Evolutionary conservation across 2,113 vertebrate genomes (phyloP).

Genomic region (Dasyprocta punctata): DNA sequence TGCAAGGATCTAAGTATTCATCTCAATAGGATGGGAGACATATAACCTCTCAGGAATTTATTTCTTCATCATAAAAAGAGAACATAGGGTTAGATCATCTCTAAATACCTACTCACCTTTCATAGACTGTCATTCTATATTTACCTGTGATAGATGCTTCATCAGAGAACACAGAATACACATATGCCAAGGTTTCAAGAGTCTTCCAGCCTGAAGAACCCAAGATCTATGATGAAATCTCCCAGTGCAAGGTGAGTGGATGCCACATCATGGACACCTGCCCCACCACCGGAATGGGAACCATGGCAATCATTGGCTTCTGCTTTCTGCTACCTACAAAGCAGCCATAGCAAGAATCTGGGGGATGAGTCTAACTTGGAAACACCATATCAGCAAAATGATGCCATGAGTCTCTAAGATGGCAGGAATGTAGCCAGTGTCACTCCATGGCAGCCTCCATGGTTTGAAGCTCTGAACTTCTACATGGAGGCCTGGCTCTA

Average conservation of each 20-base stretch:
- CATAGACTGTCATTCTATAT: background rate
- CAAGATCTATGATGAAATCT: conserved; percentile 72
- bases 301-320: background rate
- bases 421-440: background rate
- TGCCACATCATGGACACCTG: too few species aligned
- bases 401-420: background rate
- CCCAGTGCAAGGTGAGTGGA: conserved; percentile 40
- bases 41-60: background rate
- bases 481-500: background rate
- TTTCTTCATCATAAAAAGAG: conserved; percentile 36
- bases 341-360: background rate
- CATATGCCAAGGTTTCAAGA: background rate
- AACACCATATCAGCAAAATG: background rate
- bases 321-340: background rate
- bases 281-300: too few species aligned
- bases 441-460: background rate
- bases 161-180: conserved; percentile 52
- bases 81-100: background rate
- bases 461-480: background rate
- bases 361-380: background rate
- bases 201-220: background rate
- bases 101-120: background rate
- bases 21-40: background rate
- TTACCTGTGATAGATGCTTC: conserved; percentile 38
- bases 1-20: background rate